Percentiles rank a stretch among this genome's conserved stretches.
Evolutionary conservation across 2,113 vertebrate genomes (phyloP).

Genomic region (Coturnix japonica): DNA sequence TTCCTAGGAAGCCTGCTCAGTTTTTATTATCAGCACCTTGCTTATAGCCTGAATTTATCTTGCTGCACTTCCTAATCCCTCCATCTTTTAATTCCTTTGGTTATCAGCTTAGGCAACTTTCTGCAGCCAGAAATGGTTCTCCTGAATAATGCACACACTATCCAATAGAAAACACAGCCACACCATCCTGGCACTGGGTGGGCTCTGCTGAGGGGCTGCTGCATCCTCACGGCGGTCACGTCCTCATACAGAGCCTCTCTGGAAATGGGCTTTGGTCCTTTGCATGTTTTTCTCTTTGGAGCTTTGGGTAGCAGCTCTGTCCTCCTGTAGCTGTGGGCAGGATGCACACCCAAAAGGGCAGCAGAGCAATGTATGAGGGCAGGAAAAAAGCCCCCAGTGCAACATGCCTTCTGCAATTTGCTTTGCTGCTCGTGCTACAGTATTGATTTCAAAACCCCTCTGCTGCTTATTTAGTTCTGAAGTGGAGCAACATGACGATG

Average conservation of each 20-base stretch:
- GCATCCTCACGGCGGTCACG: not conserved
- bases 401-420: not conserved
- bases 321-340: not conserved
- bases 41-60: not conserved
- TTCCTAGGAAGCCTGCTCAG: not conserved
- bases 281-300: not conserved
- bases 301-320: not conserved
- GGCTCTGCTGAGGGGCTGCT: not conserved
- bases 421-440: not conserved
- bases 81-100: not conserved
- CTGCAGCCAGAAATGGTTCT: not conserved
- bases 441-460: not conserved
- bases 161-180: not conserved
- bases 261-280: not conserved
- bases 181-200: not conserved
- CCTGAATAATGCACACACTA: not conserved
- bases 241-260: not conserved
- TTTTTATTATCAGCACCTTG: not conserved
- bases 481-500: not conserved
- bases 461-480: conserved; percentile 11
- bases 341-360: rapidly evolving
- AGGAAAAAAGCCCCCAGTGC: rapidly evolving
- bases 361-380: rapidly evolving
- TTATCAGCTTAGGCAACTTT: not conserved
- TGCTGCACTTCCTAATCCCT: not conserved